Percentiles rank a stretch among this genome's conserved stretches.
Conservation (phyloP, 2,888 invertebrate genomes). For the Tipula lateralis region DNA sequence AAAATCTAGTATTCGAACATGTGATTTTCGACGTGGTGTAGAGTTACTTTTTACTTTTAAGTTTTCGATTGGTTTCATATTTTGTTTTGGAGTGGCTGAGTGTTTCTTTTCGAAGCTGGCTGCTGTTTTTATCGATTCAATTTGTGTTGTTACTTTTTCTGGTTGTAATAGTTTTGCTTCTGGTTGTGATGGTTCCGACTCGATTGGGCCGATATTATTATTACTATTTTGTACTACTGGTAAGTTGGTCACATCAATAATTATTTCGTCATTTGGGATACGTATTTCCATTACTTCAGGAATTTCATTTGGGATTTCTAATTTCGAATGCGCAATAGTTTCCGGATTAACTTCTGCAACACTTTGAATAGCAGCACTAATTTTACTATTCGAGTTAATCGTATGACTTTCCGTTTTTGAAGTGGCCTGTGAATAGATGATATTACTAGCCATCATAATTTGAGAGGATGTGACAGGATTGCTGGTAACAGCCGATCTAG, state of each 20-base stretch:
- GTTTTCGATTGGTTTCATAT: not conserved
- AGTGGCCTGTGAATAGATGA: not conserved
- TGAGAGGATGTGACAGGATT: not conserved
- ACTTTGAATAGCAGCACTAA: not conserved
- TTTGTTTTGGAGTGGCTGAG: not conserved
- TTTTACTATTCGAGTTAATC: not conserved
- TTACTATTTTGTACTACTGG: not conserved
- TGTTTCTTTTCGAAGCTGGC: not conserved
- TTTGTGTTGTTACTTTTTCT: not conserved
- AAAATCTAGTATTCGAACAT: not conserved
- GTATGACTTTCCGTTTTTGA: not conserved
- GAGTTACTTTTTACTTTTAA: constrained; percentile 6
- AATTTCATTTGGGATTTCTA: not conserved
- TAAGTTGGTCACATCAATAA: not conserved
- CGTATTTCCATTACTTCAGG: not conserved
- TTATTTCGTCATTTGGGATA: not conserved
- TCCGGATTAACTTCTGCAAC: not conserved
- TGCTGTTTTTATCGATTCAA: not conserved
- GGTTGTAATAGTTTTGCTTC: not conserved
- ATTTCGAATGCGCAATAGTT: not conserved
- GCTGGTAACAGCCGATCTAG: not conserved
- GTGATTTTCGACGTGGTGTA: not conserved
- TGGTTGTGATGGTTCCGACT: not conserved
- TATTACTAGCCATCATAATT: not conserved
- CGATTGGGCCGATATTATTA: not conserved